phyloP scores from a whole-genome alignment of 2,797 vertebrate genomes.

The Oophaga sylvatica region DNA sequence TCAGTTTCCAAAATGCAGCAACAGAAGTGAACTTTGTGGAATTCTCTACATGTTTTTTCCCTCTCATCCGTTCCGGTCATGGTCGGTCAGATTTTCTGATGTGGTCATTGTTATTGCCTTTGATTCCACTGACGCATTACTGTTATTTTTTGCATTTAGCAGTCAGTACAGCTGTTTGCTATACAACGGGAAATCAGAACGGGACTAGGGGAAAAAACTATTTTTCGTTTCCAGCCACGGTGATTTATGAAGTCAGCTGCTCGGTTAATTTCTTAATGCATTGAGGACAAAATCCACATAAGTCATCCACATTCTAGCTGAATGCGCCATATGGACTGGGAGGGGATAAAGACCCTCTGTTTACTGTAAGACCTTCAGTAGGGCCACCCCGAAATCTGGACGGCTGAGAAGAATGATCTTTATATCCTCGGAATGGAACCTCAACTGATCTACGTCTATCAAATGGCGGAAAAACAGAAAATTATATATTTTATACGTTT shows the following conservation, averaged over 20 bases:
- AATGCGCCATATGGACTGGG: not conserved
- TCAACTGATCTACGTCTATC: not conserved
- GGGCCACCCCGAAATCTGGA: not conserved
- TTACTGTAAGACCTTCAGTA: not conserved
- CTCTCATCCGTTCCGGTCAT: constrained; percentile 13
- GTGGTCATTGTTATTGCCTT: not conserved
- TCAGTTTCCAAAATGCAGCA: not conserved
- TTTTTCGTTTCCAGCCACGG: not conserved
- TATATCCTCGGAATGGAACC: not conserved
- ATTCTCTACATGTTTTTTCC: not conserved
- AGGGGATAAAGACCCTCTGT: not conserved
- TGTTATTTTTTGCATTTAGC: not conserved
- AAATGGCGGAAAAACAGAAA: not conserved
- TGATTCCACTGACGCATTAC: not conserved
- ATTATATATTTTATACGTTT: too few relatives aligned
- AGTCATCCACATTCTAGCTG: not conserved
- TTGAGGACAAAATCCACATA: not conserved
- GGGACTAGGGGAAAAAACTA: not conserved
- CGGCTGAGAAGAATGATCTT: not conserved
- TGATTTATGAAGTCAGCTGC: not conserved
- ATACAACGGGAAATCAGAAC: not conserved
- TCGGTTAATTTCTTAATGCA: not conserved
- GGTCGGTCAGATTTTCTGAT: not conserved
- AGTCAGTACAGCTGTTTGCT: constrained; percentile 3
- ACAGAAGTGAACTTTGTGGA: not conserved